These are phyloP conservation scores for Naso thynnoides DNA, from an alignment of 2,797 vertebrate species.

Conservation along the genomic window DNA sequence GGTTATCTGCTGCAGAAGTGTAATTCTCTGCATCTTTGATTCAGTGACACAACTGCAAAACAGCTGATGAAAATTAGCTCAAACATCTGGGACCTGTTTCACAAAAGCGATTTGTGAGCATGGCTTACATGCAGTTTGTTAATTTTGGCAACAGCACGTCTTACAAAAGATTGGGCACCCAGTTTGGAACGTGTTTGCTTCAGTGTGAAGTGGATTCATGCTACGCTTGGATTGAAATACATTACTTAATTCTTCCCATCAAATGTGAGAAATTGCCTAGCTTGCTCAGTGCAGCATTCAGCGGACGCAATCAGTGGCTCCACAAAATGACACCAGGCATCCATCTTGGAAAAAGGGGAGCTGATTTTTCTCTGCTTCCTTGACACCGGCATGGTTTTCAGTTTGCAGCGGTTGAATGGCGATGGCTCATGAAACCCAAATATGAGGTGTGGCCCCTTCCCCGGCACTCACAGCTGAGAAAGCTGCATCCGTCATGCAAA, in stretches of 20 bases:
- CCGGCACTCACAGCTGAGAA: slow-evolving; percentile 65
- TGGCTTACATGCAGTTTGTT: slow-evolving; percentile 5
- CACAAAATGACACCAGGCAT: slow-evolving; percentile 34
- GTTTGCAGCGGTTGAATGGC: slow-evolving; percentile 39
- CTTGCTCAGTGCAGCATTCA: not conserved
- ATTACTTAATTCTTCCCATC: not conserved
- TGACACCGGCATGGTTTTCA: slow-evolving; percentile 6
- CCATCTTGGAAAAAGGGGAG: slow-evolving; percentile 29
- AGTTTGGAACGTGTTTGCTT: not conserved
- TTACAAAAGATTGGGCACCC: not conserved
- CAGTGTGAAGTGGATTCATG: not conserved
- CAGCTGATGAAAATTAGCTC: slow-evolving; percentile 35
- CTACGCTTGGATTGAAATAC: not conserved
- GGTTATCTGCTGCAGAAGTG: not conserved
- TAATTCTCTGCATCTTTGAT: slow-evolving; percentile 17
- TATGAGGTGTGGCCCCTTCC: slow-evolving; percentile 44
- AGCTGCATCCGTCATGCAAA: slow-evolving; percentile 83
- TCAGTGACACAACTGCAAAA: slow-evolving; percentile 15
- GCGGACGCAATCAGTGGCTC: not conserved
- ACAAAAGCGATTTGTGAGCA: not conserved
- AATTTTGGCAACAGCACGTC: not conserved
- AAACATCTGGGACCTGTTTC: slow-evolving; percentile 41
- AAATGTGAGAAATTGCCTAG: not conserved
- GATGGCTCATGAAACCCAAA: slow-evolving; percentile 52
- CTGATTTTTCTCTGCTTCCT: slow-evolving; percentile 9